phyloP scores from a whole-genome alignment of 1,140 invertebrate genomes.

The Drosophila pandora region DNA sequence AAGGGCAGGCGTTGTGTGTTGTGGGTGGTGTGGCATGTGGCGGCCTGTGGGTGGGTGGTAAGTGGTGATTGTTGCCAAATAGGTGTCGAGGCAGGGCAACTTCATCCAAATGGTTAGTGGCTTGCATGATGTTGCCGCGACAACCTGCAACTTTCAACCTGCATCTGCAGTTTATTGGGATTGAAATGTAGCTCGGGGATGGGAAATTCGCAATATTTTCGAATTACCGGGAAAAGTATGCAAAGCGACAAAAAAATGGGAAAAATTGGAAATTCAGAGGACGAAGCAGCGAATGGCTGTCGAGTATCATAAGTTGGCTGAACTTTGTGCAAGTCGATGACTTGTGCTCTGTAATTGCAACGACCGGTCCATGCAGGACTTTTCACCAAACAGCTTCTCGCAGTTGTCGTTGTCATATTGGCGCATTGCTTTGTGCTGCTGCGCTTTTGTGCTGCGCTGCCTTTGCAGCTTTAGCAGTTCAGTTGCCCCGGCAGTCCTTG shows the following conservation, averaged over 20 bases:
- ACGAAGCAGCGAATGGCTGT: slow-evolving; percentile 30
- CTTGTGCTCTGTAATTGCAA: slow-evolving; percentile 46
- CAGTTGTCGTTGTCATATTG: slow-evolving; percentile 67
- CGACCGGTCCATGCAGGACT: slow-evolving; percentile 33
- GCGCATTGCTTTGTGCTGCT: slow-evolving; percentile 63
- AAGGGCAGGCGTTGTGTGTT: slow-evolving; percentile 15
- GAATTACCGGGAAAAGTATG: slow-evolving; percentile 39
- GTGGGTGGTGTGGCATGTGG: background rate
- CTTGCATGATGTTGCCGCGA: slow-evolving; percentile 31
- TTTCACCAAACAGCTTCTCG: slow-evolving; percentile 34
- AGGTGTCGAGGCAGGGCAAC: slow-evolving; percentile 33
- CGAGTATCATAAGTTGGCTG: slow-evolving; percentile 51
- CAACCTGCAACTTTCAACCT: slow-evolving; percentile 11
- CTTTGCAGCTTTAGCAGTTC: slow-evolving; percentile 8
- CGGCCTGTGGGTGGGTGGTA: background rate
- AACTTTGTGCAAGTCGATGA: slow-evolving; percentile 49
- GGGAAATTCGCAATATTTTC: slow-evolving; percentile 43
- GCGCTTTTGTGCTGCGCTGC: slow-evolving; percentile 52
- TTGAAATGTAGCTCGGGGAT: slow-evolving; percentile 22
- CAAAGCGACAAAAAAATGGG: background rate
- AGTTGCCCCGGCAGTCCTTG: background rate
- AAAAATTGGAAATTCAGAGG: background rate
- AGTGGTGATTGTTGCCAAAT: background rate
- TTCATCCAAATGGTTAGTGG: slow-evolving; percentile 18
- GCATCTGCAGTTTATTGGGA: background rate